A percentile compares a stretch with the other conserved stretches of the same genome.
Conservation (phyloP, 2,888 invertebrate species). For the Eupithecia centaureata region DNA sequence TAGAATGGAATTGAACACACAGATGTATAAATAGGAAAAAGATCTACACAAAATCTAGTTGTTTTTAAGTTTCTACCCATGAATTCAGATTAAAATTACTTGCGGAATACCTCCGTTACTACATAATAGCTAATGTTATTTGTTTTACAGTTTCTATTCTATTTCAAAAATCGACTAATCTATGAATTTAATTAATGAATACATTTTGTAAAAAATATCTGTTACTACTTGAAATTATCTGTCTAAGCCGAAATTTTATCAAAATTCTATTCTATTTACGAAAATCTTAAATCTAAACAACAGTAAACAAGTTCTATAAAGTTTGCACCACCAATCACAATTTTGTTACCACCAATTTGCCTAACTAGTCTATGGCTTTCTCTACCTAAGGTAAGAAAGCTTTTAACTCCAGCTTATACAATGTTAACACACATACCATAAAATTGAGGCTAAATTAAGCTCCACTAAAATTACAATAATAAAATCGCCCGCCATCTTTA, state of each 20-base stretch:
- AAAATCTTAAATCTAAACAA: slow-evolving; percentile 71
- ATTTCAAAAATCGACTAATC: slow-evolving; percentile 58
- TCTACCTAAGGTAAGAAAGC: slow-evolving; percentile 56
- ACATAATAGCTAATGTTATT: slow-evolving; percentile 66
- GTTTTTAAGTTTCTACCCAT: slow-evolving; percentile 60
- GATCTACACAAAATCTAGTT: slow-evolving; percentile 64
- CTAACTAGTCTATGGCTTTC: slow-evolving; percentile 62
- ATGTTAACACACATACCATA: slow-evolving; percentile 51
- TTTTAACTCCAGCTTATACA: slow-evolving; percentile 38
- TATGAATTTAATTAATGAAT: slow-evolving; percentile 49
- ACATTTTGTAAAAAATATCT: slow-evolving; percentile 48
- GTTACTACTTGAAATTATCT: slow-evolving; percentile 48
- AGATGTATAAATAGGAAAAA: slow-evolving; percentile 55
- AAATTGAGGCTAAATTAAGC: slow-evolving; percentile 61
- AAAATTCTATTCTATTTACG: slow-evolving; percentile 52
- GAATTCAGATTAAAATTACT: slow-evolving; percentile 64
- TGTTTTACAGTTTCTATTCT: slow-evolving; percentile 64
- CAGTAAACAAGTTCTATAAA: slow-evolving; percentile 60
- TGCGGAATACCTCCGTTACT: slow-evolving; percentile 67
- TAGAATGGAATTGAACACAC: slow-evolving; percentile 61
- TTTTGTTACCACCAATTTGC: slow-evolving; percentile 62
- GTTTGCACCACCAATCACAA: slow-evolving; percentile 82
- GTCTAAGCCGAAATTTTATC: slow-evolving; percentile 70
- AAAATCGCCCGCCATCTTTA: slow-evolving; percentile 69
- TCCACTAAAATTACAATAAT: slow-evolving; percentile 67